Conservation (phyloP, 1,140 invertebrate species). For the Sminthurinus signatus region DNA sequence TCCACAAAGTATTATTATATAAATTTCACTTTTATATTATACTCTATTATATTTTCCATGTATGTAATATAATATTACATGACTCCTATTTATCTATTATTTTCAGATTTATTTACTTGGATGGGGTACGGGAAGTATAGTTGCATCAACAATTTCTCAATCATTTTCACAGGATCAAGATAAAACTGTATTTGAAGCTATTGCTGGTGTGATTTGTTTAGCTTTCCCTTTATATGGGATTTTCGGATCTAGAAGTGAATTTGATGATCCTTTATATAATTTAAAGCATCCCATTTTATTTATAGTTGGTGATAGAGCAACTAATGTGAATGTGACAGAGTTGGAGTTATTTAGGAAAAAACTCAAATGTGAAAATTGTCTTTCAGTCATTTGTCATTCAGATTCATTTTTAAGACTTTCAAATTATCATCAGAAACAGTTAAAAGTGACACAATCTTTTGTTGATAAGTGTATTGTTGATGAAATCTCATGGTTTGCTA, state of each 20-base stretch:
- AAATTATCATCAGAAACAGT: conserved; percentile 60
- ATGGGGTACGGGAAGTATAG: conserved; percentile 63
- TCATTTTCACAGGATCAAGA: too few species aligned
- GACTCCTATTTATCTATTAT: too few species aligned
- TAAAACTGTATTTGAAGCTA: too few species aligned
- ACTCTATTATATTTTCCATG: too few species aligned
- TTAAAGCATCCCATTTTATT: conserved; percentile 31
- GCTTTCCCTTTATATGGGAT: conserved; percentile 26
- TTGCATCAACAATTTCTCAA: conserved; percentile 50
- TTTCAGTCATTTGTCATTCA: conserved; percentile 74
- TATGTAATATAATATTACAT: too few species aligned
- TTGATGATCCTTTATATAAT: conserved; percentile 13
- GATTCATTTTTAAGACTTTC: conserved; percentile 68
- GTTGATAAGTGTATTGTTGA: conserved; percentile 69
- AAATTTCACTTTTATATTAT: too few species aligned
- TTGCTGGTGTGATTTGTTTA: conserved; percentile 33
- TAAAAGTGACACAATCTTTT: conserved; percentile 72
- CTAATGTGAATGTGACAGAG: conserved; percentile 57
- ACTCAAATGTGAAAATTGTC: conserved; percentile 66
- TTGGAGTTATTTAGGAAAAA: conserved; percentile 67
- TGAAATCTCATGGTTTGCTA: conserved; percentile 33
- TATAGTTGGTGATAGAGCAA: conserved; percentile 28
- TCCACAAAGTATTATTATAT: too few species aligned
- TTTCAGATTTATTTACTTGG: conserved; percentile 69
- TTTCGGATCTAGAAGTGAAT: not conserved